A percentile compares a stretch with the other conserved stretches of the same genome.
Conservation (phyloP, 1,140 invertebrate genomes). For the Leptinotarsa texana region DNA sequence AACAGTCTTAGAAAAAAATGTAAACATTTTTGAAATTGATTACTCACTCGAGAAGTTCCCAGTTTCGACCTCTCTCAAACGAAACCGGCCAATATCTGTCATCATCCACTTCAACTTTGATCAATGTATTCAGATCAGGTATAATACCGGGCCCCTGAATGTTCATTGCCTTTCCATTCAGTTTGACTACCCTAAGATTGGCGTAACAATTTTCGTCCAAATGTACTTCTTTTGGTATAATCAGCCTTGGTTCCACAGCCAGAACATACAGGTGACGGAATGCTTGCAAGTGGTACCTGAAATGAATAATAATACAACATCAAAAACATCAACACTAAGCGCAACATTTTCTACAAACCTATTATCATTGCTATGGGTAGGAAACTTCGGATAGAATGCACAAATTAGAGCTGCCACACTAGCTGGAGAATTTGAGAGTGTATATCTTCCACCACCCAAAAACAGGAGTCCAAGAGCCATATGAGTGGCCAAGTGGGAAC, state of each 20-base stretch:
- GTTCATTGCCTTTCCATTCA: slow-evolving; percentile 58
- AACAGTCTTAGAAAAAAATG: neutral
- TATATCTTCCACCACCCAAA: slow-evolving; percentile 89
- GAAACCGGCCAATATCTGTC: slow-evolving; percentile 85
- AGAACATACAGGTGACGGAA: slow-evolving; percentile 94
- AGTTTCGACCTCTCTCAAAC: slow-evolving; percentile 81
- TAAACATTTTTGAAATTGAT: neutral
- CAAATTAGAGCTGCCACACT: slow-evolving; percentile 87
- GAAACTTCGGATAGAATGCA: slow-evolving; percentile 96
- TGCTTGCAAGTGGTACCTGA: slow-evolving; percentile 91
- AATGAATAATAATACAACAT: neutral
- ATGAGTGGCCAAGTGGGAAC: slow-evolving; percentile 91
- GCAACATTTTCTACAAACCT: slow-evolving; percentile 59
- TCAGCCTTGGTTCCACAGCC: slow-evolving; percentile 84
- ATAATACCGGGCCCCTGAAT: slow-evolving; percentile 78
- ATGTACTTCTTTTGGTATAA: slow-evolving; percentile 85
- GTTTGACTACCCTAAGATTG: slow-evolving; percentile 68
- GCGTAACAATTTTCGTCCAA: slow-evolving; percentile 79
- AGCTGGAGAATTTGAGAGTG: slow-evolving; percentile 80
- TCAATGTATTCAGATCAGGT: slow-evolving; percentile 77
- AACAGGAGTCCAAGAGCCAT: slow-evolving; percentile 92
- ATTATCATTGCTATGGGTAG: slow-evolving; percentile 94
- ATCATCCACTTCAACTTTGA: slow-evolving; percentile 79
- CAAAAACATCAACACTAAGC: no score
- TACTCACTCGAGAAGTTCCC: slow-evolving; percentile 75